Evolutionary conservation across 2,113 vertebrate species (phyloP), one percentile per base, ranked within the genome.

Genomic region (Aix galericulata): DNA sequence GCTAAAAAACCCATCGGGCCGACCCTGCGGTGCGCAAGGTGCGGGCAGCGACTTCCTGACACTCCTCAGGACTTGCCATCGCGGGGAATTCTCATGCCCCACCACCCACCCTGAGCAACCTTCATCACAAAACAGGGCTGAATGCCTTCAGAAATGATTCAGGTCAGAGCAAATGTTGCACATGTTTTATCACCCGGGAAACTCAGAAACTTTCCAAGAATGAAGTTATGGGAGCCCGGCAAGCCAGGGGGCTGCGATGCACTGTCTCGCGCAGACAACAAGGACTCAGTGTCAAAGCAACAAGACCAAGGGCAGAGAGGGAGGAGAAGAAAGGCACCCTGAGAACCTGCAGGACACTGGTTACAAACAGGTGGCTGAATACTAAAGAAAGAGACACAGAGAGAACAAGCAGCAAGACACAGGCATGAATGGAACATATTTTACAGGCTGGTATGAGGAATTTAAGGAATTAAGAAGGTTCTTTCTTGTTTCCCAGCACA

Each of bases 201-300:
- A 98, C 98, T 93, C 97, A 93, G 95, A 98, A 98, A 97, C 97
- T 93, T 98, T 95, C 97, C 97, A 97, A 95, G 98, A 98, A 98
- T 98, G 98, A 97, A 95, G 93, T 93, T 94, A 81, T 50, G n/a
- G 89, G 82, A 95, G 96, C 48, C 4, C 60, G 62, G 95, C 82
- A 89, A 94, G 89, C 89, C 77, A 50, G 48, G 87, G 86, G 94
- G 97, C 96, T 91, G 60, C 91, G 92, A 97, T 52, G 91, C 36
- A 91, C 97, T 71, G 95, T 94, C 97, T 97, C 75, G 86, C 2
- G 2, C 91, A 97, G 97, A 98, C 97, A 97, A 97, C 95, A 89
- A 96, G 90, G 95, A 85, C 91, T 96, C 97, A 97, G 96, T 97
- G 97, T 97, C 98, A 97, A 93, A 97, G 97, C 93, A 95, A 84